phyloP scores from a whole-genome alignment of 2,797 vertebrate genomes.

The Ctenopoma multispine region DNA sequence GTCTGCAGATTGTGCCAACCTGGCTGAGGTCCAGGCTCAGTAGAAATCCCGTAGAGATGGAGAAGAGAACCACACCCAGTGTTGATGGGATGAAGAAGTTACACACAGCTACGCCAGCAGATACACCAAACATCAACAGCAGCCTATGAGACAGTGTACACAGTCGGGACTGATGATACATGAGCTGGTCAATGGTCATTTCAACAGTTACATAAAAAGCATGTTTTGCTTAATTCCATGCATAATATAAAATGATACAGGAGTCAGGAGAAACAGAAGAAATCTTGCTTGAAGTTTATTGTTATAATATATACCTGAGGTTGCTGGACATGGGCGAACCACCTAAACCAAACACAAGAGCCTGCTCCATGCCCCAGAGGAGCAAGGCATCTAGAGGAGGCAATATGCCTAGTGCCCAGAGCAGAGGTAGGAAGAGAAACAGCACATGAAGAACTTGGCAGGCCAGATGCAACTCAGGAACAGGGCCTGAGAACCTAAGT shows the following conservation, averaged over 20 bases:
- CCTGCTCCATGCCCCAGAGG: slow-evolving; percentile 96
- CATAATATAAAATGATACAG: background rate
- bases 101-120: slow-evolving; percentile 86
- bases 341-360: slow-evolving; percentile 93
- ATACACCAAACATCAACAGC: slow-evolving; percentile 91
- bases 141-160: slow-evolving; percentile 83
- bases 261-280: background rate
- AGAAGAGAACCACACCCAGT: slow-evolving; percentile 92
- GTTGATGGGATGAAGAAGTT: slow-evolving; percentile 94
- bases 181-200: slow-evolving; percentile 33
- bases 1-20: slow-evolving; percentile 77
- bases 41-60: slow-evolving; percentile 92
- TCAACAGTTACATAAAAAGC: slow-evolving; percentile 11
- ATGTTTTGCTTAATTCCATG: background rate
- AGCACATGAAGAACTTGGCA: slow-evolving; percentile 94
- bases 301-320: slow-evolving; percentile 82
- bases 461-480: slow-evolving; percentile 88
- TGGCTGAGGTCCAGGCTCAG: slow-evolving; percentile 95
- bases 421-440: slow-evolving; percentile 93
- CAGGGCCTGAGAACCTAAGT: slow-evolving; percentile 86
- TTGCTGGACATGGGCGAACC: slow-evolving; percentile 96
- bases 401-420: slow-evolving; percentile 95
- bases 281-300: background rate
- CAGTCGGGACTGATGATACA: slow-evolving; percentile 22
- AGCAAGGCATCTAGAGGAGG: slow-evolving; percentile 94